Percentiles rank a stretch among this genome's conserved stretches.
Conservation (phyloP, 2,113 vertebrate genomes). For the Anser brachyrhynchus region DNA sequence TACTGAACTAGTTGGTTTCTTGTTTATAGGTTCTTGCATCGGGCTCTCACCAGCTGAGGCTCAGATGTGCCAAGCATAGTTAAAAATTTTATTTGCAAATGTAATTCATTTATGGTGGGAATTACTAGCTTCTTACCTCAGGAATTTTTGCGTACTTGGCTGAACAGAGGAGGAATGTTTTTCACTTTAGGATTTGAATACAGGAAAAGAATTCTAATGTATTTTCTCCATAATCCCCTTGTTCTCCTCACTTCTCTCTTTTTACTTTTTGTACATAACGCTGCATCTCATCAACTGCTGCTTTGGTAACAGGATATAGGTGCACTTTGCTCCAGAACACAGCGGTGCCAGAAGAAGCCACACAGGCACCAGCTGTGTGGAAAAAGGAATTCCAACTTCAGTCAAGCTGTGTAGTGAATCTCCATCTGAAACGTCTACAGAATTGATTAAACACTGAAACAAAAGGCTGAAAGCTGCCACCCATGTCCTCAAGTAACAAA, state of each 20-base stretch:
- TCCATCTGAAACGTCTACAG: not conserved
- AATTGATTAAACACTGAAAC: conserved; percentile 6
- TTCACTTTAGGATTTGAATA: not conserved
- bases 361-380: not conserved
- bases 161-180: not conserved
- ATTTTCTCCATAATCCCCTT: not conserved
- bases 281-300: not conserved
- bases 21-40: not conserved
- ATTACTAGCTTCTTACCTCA: not conserved
- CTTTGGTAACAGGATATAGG: not conserved
- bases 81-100: not conserved
- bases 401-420: not conserved
- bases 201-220: not conserved
- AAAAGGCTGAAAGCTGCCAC: not conserved
- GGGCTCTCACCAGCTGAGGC: not conserved
- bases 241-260: not conserved
- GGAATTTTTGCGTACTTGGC: not conserved
- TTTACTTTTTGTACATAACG: not conserved
- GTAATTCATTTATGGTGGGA: not conserved
- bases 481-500: not conserved
- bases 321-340: not conserved
- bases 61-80: not conserved
- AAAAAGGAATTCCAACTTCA: not conserved
- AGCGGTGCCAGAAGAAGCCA: not conserved
- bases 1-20: not conserved